Percentiles rank a stretch among this genome's conserved stretches.
Evolutionary conservation across 2,797 vertebrate genomes (phyloP).

Genomic region (Anas acuta): DNA sequence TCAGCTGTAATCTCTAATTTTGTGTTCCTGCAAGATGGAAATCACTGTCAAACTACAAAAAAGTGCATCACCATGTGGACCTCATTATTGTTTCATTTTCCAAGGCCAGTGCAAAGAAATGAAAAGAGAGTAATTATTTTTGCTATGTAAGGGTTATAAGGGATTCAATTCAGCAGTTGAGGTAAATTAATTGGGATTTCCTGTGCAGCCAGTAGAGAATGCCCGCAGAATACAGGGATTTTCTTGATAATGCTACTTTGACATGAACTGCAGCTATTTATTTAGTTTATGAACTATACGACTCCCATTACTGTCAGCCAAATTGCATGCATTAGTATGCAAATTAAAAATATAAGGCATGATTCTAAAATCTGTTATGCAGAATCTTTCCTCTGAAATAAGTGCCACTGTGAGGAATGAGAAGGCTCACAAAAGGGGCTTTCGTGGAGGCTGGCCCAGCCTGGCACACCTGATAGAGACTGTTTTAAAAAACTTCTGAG

Average conservation of each 20-base stretch:
- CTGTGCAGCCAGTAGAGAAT: background rate
- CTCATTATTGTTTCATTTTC: constrained; percentile 38
- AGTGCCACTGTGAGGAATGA: background rate
- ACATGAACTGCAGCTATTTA: constrained; percentile 43
- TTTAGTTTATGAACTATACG: constrained; percentile 27
- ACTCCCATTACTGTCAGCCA: constrained; percentile 5
- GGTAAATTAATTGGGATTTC: constrained; percentile 55
- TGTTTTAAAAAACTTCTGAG: background rate
- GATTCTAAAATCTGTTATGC: background rate
- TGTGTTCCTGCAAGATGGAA: background rate
- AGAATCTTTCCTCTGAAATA: background rate
- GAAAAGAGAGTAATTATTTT: constrained; percentile 15
- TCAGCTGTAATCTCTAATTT: background rate
- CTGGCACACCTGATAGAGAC: background rate
- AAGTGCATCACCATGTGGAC: constrained; percentile 14
- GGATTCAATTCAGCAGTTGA: constrained; percentile 1
- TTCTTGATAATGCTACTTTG: background rate
- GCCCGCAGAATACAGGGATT: background rate
- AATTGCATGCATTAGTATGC: constrained; percentile 10
- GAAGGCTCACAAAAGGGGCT: background rate
- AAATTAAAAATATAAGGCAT: background rate
- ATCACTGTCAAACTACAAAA: constrained; percentile 12
- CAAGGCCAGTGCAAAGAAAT: constrained; percentile 50
- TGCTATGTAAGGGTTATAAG: background rate
- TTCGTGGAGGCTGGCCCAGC: background rate